phyloP scores from a whole-genome alignment of 1,140 invertebrate species.

The Drosophila grimshawi region DNA sequence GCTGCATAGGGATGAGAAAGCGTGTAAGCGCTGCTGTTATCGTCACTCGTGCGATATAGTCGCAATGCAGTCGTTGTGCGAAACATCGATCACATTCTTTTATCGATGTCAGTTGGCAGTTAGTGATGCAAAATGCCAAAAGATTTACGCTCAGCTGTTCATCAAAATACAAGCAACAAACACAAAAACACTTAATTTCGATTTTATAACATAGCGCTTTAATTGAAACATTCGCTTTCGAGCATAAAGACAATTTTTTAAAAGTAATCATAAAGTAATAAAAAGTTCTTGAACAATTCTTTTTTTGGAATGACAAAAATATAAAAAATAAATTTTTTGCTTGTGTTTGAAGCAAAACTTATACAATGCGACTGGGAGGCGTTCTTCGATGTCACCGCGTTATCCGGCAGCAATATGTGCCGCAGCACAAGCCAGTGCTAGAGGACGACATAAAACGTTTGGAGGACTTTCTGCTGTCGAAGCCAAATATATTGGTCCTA shows the following conservation, averaged over 20 bases:
- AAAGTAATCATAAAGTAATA: neutral
- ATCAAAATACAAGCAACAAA: conserved; percentile 25
- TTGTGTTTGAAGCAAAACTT: conserved; percentile 14
- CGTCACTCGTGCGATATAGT: conserved; percentile 24
- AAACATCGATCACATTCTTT: neutral
- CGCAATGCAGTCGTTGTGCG: conserved; percentile 26
- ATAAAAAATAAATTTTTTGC: neutral
- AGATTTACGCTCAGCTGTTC: conserved; percentile 12
- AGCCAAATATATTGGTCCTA: conserved; percentile 89
- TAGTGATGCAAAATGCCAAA: conserved; percentile 11
- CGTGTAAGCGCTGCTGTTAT: conserved; percentile 21
- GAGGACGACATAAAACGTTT: conserved; percentile 87
- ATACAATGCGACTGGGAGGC: conserved; percentile 54
- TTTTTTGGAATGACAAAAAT: neutral
- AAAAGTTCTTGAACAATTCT: neutral
- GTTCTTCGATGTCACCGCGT: conserved; percentile 52
- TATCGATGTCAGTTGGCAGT: neutral
- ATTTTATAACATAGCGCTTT: conserved; percentile 5
- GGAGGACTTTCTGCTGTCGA: conserved; percentile 87
- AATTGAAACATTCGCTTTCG: neutral
- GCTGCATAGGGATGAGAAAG: conserved; percentile 42
- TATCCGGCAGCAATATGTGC: conserved; percentile 87
- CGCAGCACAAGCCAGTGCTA: conserved; percentile 88
- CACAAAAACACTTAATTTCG: neutral
- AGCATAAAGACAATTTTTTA: neutral